These are phyloP conservation scores for Epizoanthus stellaris DNA, from an alignment of 92 coral and sea anemone genomes.

Conservation along the genomic window DNA sequence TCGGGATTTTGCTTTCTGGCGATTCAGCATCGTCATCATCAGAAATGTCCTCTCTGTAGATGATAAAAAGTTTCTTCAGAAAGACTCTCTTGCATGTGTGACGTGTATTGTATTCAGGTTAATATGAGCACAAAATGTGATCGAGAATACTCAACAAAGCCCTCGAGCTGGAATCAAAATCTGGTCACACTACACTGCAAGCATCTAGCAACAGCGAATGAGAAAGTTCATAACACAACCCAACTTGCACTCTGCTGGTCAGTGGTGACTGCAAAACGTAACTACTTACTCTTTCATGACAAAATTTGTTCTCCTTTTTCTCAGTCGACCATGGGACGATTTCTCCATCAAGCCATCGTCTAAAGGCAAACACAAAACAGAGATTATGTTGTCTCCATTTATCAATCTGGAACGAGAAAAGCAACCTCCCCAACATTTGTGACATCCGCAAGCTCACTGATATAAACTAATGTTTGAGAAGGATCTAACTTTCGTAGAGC, in stretches of 20 bases:
- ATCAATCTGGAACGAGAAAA: conserved; percentile 1
- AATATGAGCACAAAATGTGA: not conserved
- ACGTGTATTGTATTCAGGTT: not conserved
- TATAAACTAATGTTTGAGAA: conserved; percentile 13
- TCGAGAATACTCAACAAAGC: conserved; percentile 13
- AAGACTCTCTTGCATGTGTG: not conserved
- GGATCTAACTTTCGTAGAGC: not conserved
- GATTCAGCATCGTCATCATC: conserved; percentile 89
- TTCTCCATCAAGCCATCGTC: conserved; percentile 85
- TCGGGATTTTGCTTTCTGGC: conserved; percentile 79
- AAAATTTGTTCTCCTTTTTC: conserved; percentile 85
- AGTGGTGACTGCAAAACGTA: no score
- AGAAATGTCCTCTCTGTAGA: conserved; percentile 86
- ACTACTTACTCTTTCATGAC: conserved; percentile 88
- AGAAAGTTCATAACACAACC: conserved; percentile 4
- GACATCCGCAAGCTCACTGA: conserved; percentile 1
- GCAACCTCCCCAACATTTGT: not conserved
- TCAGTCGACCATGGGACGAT: conserved; percentile 94
- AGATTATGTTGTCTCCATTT: not conserved
- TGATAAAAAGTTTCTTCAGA: not conserved
- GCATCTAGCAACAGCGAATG: not conserved
- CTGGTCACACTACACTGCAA: conserved; percentile 16
- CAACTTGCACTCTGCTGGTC: not conserved
- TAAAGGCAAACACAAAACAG: not conserved
- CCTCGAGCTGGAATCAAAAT: not conserved